A percentile compares a stretch with the other conserved stretches of the same genome.
These are phyloP conservation scores for Halcyon malimbica DNA, from an alignment of 2,113 vertebrate genomes.

Conservation along the genomic window DNA sequence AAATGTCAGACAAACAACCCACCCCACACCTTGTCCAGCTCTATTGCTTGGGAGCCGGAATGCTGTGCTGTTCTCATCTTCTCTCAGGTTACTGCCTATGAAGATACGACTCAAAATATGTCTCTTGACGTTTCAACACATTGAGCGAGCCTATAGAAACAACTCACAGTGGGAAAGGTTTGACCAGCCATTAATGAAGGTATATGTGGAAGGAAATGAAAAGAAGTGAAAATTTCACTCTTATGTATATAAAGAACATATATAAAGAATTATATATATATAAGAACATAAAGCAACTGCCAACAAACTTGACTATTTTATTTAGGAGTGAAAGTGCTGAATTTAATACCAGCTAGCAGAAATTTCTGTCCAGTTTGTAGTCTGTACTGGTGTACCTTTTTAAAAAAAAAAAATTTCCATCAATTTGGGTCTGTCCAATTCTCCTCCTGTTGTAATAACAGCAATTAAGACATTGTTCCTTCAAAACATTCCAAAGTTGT, in stretches of 20 bases:
- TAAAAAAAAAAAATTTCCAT: neutral
- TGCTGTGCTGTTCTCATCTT: neutral
- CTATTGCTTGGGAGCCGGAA: neutral
- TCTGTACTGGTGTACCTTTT: neutral
- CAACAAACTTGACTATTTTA: neutral
- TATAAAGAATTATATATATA: neutral
- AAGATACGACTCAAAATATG: neutral
- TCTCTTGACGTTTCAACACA: neutral
- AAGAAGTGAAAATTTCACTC: neutral
- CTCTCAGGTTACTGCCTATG: neutral
- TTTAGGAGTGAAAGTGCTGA: neutral
- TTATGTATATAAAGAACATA: neutral
- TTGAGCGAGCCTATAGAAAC: neutral
- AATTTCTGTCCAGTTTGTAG: neutral
- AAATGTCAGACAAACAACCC: neutral
- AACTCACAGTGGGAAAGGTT: neutral
- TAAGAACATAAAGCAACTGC: neutral
- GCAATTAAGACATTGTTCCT: neutral
- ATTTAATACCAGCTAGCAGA: neutral
- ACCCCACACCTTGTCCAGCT: neutral
- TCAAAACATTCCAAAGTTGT: neutral
- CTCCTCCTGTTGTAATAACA: neutral
- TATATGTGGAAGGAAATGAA: neutral
- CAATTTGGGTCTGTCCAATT: accelerated
- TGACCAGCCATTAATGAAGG: neutral